phyloP scores from a whole-genome alignment of 2,113 vertebrate genomes.

The Melanerpes formicivorus region DNA sequence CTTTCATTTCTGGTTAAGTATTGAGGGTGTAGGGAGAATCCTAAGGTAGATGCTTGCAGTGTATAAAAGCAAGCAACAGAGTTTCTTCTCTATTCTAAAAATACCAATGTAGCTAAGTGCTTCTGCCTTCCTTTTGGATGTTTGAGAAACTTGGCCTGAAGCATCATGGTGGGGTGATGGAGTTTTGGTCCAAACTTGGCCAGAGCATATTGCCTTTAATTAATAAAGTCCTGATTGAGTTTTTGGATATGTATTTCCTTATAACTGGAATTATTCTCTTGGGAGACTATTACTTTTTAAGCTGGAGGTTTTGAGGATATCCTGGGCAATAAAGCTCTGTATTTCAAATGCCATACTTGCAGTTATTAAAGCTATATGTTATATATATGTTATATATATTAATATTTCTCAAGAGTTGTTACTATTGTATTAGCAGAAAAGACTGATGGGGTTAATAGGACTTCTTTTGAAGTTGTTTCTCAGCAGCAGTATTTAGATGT shows the following conservation, averaged over 20 bases:
- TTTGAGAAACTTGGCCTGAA: background rate
- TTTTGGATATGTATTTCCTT: background rate
- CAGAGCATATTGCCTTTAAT: background rate
- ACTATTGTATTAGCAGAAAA: background rate
- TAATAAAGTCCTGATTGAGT: background rate
- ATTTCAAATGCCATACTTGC: background rate
- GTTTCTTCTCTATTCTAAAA: background rate
- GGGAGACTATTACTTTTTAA: background rate
- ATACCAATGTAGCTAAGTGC: background rate
- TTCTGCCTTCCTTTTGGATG: background rate
- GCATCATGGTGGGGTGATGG: background rate
- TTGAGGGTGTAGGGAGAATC: too few species aligned
- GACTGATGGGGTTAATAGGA: background rate
- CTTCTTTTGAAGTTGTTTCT: background rate
- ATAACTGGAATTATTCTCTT: background rate
- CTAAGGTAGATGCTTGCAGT: too few species aligned
- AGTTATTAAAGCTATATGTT: background rate
- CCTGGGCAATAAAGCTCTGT: background rate
- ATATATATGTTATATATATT: background rate
- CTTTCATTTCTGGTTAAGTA: background rate
- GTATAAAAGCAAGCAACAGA: background rate
- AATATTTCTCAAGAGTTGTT: background rate
- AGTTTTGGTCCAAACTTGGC: background rate
- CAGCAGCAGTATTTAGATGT: background rate
- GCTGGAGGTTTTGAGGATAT: background rate